These are phyloP conservation scores for Dicrurus megarhynchus DNA, from an alignment of 2,113 vertebrate genomes.

Conservation along the genomic window DNA sequence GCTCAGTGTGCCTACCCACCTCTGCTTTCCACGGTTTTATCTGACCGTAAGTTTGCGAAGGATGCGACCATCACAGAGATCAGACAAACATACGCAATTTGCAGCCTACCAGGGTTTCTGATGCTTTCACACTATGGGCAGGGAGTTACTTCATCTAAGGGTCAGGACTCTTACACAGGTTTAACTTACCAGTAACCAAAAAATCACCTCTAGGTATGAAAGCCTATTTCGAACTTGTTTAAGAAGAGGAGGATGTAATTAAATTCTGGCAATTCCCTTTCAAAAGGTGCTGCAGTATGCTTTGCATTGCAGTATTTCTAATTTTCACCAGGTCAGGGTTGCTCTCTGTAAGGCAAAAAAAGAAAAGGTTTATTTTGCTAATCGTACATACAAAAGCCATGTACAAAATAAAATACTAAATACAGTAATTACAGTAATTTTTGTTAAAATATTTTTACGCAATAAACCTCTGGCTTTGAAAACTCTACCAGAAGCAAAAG, in stretches of 20 bases:
- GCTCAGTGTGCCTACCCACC: background rate
- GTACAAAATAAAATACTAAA: slow-evolving; percentile 20
- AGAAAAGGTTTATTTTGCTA: background rate
- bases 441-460: slow-evolving; percentile 43
- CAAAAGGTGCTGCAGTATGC: background rate
- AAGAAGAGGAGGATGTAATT: background rate
- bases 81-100: background rate
- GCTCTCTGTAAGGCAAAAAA: background rate
- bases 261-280: background rate
- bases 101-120: background rate
- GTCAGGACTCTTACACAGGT: background rate
- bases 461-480: slow-evolving; percentile 46
- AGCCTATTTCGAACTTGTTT: background rate
- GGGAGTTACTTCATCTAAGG: background rate
- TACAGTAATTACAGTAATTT: slow-evolving; percentile 33
- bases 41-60: background rate
- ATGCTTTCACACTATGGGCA: background rate
- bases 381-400: background rate
- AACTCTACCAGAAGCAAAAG: slow-evolving; percentile 34
- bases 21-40: background rate
- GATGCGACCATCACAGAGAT: background rate
- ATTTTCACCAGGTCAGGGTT: background rate
- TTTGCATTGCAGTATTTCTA: background rate
- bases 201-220: background rate
- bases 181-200: background rate